Percentiles rank a stretch among this genome's conserved stretches.
phyloP scores from a whole-genome alignment of 2,888 invertebrate species.

The Camptogramma bilineatum region DNA sequence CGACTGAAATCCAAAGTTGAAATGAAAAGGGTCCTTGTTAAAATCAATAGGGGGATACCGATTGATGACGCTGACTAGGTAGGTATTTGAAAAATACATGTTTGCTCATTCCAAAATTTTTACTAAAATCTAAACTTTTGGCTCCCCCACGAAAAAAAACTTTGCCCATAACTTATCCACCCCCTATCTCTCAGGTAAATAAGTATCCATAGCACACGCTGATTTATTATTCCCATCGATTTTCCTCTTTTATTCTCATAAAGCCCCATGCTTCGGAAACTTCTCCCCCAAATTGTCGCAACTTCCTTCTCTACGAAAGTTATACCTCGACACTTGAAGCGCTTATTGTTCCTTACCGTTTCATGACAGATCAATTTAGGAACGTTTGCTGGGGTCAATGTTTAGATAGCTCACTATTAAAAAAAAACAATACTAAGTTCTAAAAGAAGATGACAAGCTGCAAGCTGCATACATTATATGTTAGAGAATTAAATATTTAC shows the following conservation, averaged over 20 bases:
- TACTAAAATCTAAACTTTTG: slow-evolving; percentile 5
- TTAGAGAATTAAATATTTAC: too few species aligned
- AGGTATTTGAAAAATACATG: too few species aligned
- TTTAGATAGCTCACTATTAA: too few species aligned
- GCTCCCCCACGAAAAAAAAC: slow-evolving; percentile 47
- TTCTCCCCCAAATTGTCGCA: slow-evolving; percentile 67
- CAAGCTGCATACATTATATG: too few species aligned
- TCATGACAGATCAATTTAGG: not conserved
- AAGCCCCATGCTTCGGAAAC: slow-evolving; percentile 50
- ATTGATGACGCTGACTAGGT: too few species aligned
- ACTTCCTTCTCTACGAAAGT: slow-evolving; percentile 56
- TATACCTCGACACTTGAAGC: not conserved
- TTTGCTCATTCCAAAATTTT: too few species aligned
- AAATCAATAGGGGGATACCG: too few species aligned
- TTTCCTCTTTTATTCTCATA: slow-evolving; percentile 57
- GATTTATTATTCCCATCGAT: slow-evolving; percentile 77
- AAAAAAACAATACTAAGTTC: too few species aligned
- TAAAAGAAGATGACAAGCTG: too few species aligned
- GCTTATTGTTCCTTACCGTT: not conserved
- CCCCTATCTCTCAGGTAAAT: slow-evolving; percentile 57
- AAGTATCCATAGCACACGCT: slow-evolving; percentile 10
- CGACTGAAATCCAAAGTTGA: too few species aligned
- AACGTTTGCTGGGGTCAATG: too few species aligned
- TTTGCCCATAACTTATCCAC: slow-evolving; percentile 64
- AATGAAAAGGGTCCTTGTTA: too few species aligned